Evolutionary conservation across 1,140 invertebrate species (phyloP).

Genomic region (Caenorhabditis latens): DNA sequence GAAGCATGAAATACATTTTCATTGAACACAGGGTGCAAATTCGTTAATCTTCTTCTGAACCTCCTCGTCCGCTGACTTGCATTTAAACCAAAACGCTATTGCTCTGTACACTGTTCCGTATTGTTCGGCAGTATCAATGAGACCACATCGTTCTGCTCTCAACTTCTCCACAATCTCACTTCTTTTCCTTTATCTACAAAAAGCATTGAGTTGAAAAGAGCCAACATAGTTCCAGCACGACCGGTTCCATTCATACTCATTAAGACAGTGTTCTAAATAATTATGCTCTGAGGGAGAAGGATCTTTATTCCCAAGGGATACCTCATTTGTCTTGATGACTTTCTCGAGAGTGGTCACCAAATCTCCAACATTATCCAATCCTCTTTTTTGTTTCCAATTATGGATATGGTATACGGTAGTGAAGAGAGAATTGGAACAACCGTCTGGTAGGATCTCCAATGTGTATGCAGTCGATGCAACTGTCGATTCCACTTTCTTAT

Average conservation of each 20-base stretch:
- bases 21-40: background rate
- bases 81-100: conserved; percentile 19
- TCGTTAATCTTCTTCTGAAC: conserved; percentile 28
- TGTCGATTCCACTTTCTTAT: conserved; percentile 39
- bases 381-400: no score
- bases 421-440: conserved; percentile 62
- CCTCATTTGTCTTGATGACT: no score
- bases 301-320: no score
- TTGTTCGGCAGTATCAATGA: background rate
- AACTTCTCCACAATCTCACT: conserved; percentile 5
- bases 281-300: no score
- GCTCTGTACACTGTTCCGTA: conserved; percentile 9
- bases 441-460: conserved; percentile 34
- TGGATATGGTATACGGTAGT: no score
- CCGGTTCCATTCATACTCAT: no score
- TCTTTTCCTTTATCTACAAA: conserved; percentile 31
- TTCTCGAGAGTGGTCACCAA: no score
- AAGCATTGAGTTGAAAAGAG: conserved; percentile 38
- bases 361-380: no score
- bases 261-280: no score
- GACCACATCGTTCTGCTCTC: conserved; percentile 10
- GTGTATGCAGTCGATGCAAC: conserved; percentile 1
- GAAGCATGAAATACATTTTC: no score
- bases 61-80: background rate
- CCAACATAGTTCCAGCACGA: no score